Evolutionary conservation across 2,888 invertebrate species (phyloP).

Genomic region (Synanthedon andrenaeformis): DNA sequence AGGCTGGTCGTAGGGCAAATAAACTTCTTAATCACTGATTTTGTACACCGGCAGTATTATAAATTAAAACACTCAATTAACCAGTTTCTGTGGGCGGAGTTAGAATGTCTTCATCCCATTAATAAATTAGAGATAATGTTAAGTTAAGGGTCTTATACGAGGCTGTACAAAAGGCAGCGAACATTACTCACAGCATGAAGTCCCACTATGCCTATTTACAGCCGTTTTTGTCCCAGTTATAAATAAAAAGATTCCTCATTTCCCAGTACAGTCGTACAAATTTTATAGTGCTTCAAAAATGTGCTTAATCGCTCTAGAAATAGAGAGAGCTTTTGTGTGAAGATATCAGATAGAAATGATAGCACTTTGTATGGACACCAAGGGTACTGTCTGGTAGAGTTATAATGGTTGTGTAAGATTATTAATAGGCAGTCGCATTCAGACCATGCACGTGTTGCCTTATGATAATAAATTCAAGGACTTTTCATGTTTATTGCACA

Average conservation of each 20-base stretch:
- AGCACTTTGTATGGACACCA: constrained; percentile 18
- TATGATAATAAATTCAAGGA: constrained; percentile 22
- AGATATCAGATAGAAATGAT: background rate
- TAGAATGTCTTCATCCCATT: constrained; percentile 52
- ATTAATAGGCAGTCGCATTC: constrained; percentile 26
- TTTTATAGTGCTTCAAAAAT: background rate
- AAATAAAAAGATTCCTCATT: constrained; percentile 49
- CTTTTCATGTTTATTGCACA: constrained; percentile 17
- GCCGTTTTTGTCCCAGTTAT: constrained; percentile 32
- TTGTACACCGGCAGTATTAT: constrained; percentile 21
- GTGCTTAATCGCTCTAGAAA: background rate
- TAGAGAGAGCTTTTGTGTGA: background rate
- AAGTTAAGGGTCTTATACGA: constrained; percentile 31
- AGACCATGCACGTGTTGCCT: constrained; percentile 20
- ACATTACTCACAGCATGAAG: constrained; percentile 60
- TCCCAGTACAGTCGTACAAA: constrained; percentile 18
- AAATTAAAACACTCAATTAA: constrained; percentile 43
- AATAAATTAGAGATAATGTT: constrained; percentile 56
- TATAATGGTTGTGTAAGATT: constrained; percentile 11
- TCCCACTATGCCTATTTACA: constrained; percentile 47
- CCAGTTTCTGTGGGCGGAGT: constrained; percentile 38
- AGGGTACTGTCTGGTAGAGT: constrained; percentile 24
- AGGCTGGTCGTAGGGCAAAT: constrained; percentile 18
- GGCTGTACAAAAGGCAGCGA: constrained; percentile 29
- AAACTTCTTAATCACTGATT: constrained; percentile 39